Conservation (phyloP, 2,797 vertebrate species). For the Thamnophis elegans region DNA sequence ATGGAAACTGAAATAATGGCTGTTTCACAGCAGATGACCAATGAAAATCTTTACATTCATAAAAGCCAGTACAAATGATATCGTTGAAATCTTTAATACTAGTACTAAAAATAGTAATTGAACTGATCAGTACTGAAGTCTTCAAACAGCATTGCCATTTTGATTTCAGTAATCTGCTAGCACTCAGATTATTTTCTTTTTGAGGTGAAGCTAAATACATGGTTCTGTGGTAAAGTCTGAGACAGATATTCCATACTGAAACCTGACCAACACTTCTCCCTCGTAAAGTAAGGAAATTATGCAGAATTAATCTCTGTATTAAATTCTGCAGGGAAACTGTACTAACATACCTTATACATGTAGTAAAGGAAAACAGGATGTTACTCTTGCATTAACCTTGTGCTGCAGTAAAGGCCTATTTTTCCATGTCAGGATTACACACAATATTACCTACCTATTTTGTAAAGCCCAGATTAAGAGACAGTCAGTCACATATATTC, state of each 20-base stretch:
- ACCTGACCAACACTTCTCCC: neutral
- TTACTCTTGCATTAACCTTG: neutral
- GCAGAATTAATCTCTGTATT: neutral
- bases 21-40: neutral
- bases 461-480: neutral
- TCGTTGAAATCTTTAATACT: conserved; percentile 18
- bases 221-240: neutral
- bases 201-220: neutral
- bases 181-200: neutral
- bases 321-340: neutral
- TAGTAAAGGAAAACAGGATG: neutral
- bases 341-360: neutral
- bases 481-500: neutral
- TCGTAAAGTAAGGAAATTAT: neutral
- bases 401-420: neutral
- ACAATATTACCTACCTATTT: neutral
- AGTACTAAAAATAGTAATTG: conserved; percentile 20
- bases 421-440: neutral
- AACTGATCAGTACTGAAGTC: neutral
- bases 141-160: conserved; percentile 15
- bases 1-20: conserved; percentile 30
- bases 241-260: neutral
- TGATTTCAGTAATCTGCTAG: conserved; percentile 25
- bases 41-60: conserved; percentile 26
- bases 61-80: conserved; percentile 18